phyloP scores from a whole-genome alignment of 2,888 invertebrate genomes.

The Alentia gelatinosa region DNA sequence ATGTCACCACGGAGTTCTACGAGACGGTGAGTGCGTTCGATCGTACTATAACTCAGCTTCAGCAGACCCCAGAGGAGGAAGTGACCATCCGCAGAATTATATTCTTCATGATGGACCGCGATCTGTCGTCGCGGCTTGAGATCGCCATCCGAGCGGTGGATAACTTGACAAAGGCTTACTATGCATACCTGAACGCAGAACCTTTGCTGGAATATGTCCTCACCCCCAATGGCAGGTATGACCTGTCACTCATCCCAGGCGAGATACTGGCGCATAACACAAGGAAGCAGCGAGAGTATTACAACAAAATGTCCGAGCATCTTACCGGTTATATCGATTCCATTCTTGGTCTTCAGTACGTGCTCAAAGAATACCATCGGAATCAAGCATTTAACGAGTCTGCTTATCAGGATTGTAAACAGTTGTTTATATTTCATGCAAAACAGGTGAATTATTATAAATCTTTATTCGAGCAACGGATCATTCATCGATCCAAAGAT shows the following conservation, averaged over 20 bases:
- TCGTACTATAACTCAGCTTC: constrained; percentile 40
- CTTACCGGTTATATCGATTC: constrained; percentile 50
- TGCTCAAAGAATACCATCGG: constrained; percentile 36
- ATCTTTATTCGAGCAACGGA: constrained; percentile 30
- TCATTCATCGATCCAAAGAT: constrained; percentile 32
- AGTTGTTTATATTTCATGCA: constrained; percentile 32
- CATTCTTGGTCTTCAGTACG: constrained; percentile 29
- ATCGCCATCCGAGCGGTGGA: constrained; percentile 48
- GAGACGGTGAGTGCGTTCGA: constrained; percentile 50
- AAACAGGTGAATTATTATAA: constrained; percentile 51
- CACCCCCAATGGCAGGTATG: constrained; percentile 45
- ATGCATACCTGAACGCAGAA: constrained; percentile 47
- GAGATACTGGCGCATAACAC: constrained; percentile 22
- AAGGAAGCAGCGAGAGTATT: constrained; percentile 29
- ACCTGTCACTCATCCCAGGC: constrained; percentile 39
- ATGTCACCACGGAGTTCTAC: constrained; percentile 53
- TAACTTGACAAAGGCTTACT: constrained; percentile 54
- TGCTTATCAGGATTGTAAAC: not conserved
- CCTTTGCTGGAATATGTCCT: constrained; percentile 48
- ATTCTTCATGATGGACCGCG: constrained; percentile 53
- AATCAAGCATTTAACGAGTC: constrained; percentile 42
- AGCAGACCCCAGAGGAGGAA: not conserved
- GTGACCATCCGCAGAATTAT: not conserved
- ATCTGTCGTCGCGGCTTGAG: constrained; percentile 26
- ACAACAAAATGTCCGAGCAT: constrained; percentile 51